These are phyloP conservation scores for Lonchura striata DNA, from an alignment of 2,113 vertebrate genomes.

Conservation along the genomic window DNA sequence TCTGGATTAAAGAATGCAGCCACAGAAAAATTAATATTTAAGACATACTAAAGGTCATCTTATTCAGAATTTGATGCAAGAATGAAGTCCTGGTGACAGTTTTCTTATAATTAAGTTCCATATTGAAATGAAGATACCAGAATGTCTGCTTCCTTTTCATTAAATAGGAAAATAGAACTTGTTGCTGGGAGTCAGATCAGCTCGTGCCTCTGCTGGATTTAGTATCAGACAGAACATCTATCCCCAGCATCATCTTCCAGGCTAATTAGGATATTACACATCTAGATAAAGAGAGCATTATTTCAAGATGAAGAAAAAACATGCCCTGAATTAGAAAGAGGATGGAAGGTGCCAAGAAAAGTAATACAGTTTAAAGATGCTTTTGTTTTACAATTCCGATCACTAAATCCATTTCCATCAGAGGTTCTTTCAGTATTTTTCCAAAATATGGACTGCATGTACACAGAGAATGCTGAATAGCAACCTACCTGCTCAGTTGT, in stretches of 20 bases:
- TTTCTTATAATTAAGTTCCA: neutral
- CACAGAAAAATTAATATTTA: neutral
- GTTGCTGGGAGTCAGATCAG: neutral
- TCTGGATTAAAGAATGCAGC: neutral
- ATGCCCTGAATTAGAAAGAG: neutral
- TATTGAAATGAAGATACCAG: neutral
- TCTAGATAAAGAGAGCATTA: neutral
- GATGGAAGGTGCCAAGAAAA: neutral
- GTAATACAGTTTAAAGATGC: neutral
- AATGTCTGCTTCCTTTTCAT: neutral
- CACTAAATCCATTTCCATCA: neutral
- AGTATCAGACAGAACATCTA: neutral
- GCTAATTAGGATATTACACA: neutral
- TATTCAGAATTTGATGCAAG: neutral
- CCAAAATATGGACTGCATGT: neutral
- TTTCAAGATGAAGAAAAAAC: neutral
- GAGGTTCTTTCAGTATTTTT: neutral
- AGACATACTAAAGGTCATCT: neutral
- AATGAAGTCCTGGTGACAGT: neutral
- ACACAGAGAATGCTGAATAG: neutral
- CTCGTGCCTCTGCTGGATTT: neutral
- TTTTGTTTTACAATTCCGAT: neutral
- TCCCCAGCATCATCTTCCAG: neutral
- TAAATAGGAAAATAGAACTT: neutral
- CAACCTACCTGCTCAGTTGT: rapidly evolving